A percentile compares a stretch with the other conserved stretches of the same genome.
Evolutionary conservation across 2,888 invertebrate species (phyloP).

Genomic region (Catocala sponsa): DNA sequence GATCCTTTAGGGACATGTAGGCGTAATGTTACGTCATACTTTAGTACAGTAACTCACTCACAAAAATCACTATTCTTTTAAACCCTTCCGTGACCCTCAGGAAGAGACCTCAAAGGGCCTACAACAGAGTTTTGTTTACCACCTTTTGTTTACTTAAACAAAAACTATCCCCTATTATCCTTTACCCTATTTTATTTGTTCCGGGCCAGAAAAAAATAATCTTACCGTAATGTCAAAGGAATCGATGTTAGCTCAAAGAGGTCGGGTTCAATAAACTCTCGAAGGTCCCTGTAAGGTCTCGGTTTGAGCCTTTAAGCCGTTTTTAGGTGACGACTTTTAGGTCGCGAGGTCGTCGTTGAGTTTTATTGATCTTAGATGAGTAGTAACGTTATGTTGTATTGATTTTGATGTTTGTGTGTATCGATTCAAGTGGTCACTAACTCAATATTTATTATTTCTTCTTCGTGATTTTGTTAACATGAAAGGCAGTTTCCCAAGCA

Average conservation of each 20-base stretch:
- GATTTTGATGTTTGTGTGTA: no score
- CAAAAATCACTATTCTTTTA: background rate
- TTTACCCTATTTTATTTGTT: constrained; percentile 30
- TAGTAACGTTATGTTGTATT: no score
- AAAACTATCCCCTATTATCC: constrained; percentile 24
- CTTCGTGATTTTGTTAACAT: no score
- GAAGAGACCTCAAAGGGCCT: constrained; percentile 3
- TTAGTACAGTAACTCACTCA: background rate
- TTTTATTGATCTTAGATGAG: constrained; percentile 8
- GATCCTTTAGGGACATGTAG: no score
- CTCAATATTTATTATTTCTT: no score
- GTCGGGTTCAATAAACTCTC: constrained; percentile 65
- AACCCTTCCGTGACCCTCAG: background rate
- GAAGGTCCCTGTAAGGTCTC: constrained; percentile 62
- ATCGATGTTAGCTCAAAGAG: constrained; percentile 44
- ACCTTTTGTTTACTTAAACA: constrained; percentile 10
- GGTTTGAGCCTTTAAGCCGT: constrained; percentile 59
- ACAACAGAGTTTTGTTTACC: constrained; percentile 21
- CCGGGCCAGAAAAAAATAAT: constrained; percentile 41
- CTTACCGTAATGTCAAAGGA: constrained; percentile 44
- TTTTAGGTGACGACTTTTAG: constrained; percentile 58
- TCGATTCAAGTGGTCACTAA: no score
- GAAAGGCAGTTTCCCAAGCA: no score
- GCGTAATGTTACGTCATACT: no score
- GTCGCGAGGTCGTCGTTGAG: constrained; percentile 16